These are phyloP conservation scores for Diorhabda sublineata DNA, from an alignment of 1,140 invertebrate species.

Conservation along the genomic window DNA sequence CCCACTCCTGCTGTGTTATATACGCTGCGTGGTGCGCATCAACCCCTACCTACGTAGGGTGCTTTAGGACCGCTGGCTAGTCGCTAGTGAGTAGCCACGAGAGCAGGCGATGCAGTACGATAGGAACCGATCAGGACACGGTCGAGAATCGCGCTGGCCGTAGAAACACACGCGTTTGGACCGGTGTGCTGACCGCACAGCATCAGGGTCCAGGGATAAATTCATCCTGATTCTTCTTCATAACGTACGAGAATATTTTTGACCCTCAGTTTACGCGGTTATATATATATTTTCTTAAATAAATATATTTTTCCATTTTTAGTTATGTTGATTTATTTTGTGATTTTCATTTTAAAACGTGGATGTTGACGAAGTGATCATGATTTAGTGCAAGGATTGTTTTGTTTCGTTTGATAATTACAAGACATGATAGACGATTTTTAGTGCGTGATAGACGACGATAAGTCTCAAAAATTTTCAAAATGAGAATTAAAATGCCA, in stretches of 20 bases:
- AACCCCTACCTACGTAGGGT: slow-evolving; percentile 40
- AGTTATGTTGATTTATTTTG: slow-evolving; percentile 10
- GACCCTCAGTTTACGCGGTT: background rate
- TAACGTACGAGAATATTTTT: slow-evolving; percentile 10
- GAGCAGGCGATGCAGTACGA: slow-evolving; percentile 31
- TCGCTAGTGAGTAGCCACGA: slow-evolving; percentile 46
- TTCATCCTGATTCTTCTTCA: slow-evolving; percentile 4
- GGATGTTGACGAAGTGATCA: slow-evolving; percentile 11
- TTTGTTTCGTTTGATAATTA: slow-evolving; percentile 11
- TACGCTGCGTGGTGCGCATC: slow-evolving; percentile 39
- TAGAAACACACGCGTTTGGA: slow-evolving; percentile 46
- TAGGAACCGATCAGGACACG: slow-evolving; percentile 30
- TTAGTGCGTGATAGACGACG: slow-evolving; percentile 14
- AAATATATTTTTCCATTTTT: too few species aligned
- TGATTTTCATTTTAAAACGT: background rate
- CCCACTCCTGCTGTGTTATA: slow-evolving; percentile 32
- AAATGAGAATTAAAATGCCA: slow-evolving; percentile 95
- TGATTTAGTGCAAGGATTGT: slow-evolving; percentile 15
- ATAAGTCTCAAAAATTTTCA: slow-evolving; percentile 46
- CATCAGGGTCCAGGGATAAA: slow-evolving; percentile 42
- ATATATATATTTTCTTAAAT: background rate
- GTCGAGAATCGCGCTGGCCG: slow-evolving; percentile 39
- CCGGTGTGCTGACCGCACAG: slow-evolving; percentile 43
- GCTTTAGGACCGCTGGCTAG: slow-evolving; percentile 45
- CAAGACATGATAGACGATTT: slow-evolving; percentile 20